Conservation (phyloP, 2,797 vertebrate genomes). For the Buphagus erythrorhynchus region DNA sequence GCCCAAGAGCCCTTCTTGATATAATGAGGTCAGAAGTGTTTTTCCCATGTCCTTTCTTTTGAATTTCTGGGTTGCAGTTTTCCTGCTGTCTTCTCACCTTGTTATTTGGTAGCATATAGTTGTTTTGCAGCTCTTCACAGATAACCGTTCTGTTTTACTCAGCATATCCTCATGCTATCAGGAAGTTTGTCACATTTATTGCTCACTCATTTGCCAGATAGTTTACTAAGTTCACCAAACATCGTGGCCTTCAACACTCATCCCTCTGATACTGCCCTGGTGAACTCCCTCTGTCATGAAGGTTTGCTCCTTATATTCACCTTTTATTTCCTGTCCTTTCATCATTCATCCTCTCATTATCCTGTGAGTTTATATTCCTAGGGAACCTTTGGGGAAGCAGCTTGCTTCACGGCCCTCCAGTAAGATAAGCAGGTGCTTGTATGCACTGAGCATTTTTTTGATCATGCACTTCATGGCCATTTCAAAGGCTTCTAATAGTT, state of each 20-base stretch:
- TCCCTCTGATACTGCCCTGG: neutral
- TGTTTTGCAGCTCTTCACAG: neutral
- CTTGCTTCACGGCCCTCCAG: neutral
- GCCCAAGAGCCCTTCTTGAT: neutral
- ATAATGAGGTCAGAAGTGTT: neutral
- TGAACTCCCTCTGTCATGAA: neutral
- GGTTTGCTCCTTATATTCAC: neutral
- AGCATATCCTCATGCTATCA: neutral
- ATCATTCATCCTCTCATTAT: neutral
- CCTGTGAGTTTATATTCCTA: neutral
- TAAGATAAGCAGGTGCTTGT: neutral
- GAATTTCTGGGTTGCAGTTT: neutral
- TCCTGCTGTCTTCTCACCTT: conserved; percentile 8
- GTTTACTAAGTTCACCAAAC: neutral
- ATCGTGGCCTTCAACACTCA: neutral
- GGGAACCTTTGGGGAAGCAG: neutral
- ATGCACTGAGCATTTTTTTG: neutral
- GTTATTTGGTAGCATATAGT: neutral
- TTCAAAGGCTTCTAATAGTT: neutral
- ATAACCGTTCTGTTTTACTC: neutral
- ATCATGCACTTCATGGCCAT: neutral
- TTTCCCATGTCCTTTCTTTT: neutral
- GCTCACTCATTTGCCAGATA: neutral
- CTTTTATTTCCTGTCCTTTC: neutral
- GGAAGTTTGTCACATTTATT: neutral